Conservation (phyloP, 2,797 vertebrate species). For the Myotis myotis region DNA sequence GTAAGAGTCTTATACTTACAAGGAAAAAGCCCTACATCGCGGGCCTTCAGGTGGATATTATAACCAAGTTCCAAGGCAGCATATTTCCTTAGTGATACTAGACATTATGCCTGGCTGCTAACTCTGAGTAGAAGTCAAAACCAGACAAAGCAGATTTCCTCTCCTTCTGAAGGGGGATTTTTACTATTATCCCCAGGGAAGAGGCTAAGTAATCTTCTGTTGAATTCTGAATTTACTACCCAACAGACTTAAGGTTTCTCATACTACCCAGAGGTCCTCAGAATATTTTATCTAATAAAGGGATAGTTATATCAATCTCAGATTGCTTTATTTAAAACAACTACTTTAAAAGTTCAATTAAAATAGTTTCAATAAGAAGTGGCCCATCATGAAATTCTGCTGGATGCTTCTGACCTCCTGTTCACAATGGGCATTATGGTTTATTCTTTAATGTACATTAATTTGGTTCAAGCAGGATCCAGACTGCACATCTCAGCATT, state of each 20-base stretch:
- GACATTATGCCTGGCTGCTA: constrained; percentile 11
- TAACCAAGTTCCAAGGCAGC: neutral
- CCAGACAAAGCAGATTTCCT: constrained; percentile 54
- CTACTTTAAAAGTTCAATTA: constrained; percentile 66
- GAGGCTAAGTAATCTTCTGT: constrained; percentile 58
- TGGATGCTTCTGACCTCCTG: constrained; percentile 76
- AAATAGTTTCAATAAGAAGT: constrained; percentile 67
- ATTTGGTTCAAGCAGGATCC: constrained; percentile 80
- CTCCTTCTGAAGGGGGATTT: constrained; percentile 33
- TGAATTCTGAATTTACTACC: constrained; percentile 70
- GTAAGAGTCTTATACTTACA: neutral
- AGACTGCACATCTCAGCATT: constrained; percentile 83
- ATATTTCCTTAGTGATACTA: constrained; percentile 24
- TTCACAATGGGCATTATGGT: constrained; percentile 74
- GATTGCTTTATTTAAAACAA: constrained; percentile 59
- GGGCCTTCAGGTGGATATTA: neutral
- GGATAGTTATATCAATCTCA: constrained; percentile 28
- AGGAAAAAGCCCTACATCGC: neutral
- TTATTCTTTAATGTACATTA: constrained; percentile 80
- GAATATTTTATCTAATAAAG: constrained; percentile 55
- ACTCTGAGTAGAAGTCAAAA: constrained; percentile 1
- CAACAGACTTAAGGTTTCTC: constrained; percentile 32
- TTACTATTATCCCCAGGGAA: constrained; percentile 60
- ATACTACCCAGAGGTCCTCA: constrained; percentile 42
- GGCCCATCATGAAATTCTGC: constrained; percentile 68